These are phyloP conservation scores for Excalfactoria chinensis DNA, from an alignment of 2,113 vertebrate species.

Conservation along the genomic window DNA sequence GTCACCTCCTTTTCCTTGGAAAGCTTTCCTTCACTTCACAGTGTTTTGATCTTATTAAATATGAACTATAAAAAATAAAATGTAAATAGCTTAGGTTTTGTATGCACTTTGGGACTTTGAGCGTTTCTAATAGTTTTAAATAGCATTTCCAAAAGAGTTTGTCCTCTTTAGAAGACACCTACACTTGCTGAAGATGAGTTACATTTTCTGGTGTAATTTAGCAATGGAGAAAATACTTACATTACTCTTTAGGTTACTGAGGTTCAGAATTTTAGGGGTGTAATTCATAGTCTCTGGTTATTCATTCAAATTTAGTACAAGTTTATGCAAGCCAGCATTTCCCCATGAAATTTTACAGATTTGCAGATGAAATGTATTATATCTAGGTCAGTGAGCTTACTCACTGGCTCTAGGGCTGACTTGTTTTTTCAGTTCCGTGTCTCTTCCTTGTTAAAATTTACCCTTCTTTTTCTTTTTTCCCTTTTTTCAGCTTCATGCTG, in stretches of 20 bases:
- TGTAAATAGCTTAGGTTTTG: not conserved
- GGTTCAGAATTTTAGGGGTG: not conserved
- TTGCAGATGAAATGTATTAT: not conserved
- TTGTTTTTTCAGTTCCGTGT: not conserved
- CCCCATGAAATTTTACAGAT: not conserved
- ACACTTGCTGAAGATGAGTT: not conserved
- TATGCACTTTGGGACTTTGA: not conserved
- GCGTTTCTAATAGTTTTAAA: not conserved
- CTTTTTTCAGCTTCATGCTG: constrained; percentile 89
- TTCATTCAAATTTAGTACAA: not conserved
- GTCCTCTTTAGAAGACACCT: not conserved
- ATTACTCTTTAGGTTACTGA: not conserved
- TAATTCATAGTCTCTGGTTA: not conserved
- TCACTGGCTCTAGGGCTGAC: not conserved
- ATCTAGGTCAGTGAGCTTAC: not conserved
- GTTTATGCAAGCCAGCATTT: not conserved
- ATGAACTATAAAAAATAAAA: not conserved
- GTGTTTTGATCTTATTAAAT: not conserved
- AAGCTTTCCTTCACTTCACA: not conserved
- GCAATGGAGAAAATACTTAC: not conserved
- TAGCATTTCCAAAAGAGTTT: not conserved
- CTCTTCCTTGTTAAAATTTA: not conserved
- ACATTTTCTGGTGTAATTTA: not conserved
- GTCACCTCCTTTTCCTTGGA: not conserved
- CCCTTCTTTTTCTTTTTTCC: rapidly evolving